A percentile compares a stretch with the other conserved stretches of the same genome.
These are phyloP conservation scores for Dromiciops gliroides DNA, from an alignment of 2,113 vertebrate species.

Conservation along the genomic window DNA sequence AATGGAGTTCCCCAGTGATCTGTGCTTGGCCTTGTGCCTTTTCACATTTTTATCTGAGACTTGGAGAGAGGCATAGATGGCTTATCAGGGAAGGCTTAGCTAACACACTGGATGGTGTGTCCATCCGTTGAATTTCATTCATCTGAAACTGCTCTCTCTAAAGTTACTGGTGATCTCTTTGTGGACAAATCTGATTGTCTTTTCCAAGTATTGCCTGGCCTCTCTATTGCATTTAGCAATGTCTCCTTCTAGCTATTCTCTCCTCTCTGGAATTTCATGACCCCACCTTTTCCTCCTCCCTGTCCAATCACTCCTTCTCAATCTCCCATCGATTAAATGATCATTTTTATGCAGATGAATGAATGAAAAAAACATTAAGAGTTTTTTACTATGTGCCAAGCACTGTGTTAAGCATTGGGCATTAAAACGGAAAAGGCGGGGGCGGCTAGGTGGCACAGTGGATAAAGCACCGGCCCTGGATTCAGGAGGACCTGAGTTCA, in stretches of 20 bases:
- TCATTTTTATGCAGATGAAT: not conserved
- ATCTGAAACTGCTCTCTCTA: not conserved
- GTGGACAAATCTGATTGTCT: not conserved
- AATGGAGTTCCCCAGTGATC: not conserved
- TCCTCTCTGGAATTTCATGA: not conserved
- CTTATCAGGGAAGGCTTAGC: not conserved
- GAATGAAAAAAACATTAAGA: not conserved
- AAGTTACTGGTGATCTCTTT: not conserved
- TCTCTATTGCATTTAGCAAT: not conserved
- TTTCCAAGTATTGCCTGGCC: not conserved
- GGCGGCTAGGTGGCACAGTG: no score
- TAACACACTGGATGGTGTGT: no score
- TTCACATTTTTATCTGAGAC: not conserved
- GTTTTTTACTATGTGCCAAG: not conserved
- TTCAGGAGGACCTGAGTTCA: no score
- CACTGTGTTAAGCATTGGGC: not conserved
- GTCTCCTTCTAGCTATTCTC: not conserved
- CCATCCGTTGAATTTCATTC: no score
- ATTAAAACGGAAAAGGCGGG: no score
- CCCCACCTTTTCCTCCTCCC: not conserved
- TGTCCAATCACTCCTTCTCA: not conserved
- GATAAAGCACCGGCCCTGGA: no score
- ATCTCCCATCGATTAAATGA: not conserved
- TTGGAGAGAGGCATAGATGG: not conserved
- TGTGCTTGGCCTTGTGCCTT: not conserved